Conservation (phyloP, 2,888 invertebrate genomes). For the Trichopoda pennipes region DNA sequence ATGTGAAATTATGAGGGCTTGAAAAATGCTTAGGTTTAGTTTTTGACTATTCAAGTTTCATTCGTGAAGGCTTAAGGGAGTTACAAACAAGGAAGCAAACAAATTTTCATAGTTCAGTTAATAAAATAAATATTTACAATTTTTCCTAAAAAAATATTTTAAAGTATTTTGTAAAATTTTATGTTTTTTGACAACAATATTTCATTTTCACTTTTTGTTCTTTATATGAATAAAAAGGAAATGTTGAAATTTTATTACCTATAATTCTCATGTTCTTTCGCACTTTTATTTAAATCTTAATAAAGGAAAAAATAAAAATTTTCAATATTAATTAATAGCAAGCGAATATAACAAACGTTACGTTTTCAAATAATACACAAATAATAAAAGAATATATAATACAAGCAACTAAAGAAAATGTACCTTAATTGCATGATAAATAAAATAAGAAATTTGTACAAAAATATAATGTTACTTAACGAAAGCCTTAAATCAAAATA, state of each 20-base stretch:
- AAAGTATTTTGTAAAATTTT: not conserved
- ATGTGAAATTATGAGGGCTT: no score
- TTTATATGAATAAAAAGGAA: not conserved
- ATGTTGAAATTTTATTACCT: not conserved
- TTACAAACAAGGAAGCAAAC: no score
- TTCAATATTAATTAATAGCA: conserved; percentile 49
- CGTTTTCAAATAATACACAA: not conserved
- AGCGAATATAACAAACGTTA: conserved; percentile 6
- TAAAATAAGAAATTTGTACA: conserved; percentile 12
- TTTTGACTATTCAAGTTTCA: no score
- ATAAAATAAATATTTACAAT: no score
- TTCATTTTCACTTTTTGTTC: conserved; percentile 3
- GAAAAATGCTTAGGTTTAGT: no score
- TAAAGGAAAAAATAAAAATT: conserved; percentile 13
- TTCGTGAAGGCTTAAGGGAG: no score
- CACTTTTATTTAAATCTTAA: conserved; percentile 14
- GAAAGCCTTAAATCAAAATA: conserved; percentile 36
- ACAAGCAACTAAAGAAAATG: conserved; percentile 52
- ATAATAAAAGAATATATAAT: conserved; percentile 18
- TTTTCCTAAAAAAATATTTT: no score
- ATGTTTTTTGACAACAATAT: conserved; percentile 41
- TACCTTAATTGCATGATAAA: conserved; percentile 40
- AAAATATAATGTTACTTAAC: not conserved
- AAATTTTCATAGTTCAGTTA: no score
- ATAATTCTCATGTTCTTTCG: conserved; percentile 5